Base-by-base conservation (phyloP, 2,888 invertebrate genomes). In the Acleris emargana region DNA sequence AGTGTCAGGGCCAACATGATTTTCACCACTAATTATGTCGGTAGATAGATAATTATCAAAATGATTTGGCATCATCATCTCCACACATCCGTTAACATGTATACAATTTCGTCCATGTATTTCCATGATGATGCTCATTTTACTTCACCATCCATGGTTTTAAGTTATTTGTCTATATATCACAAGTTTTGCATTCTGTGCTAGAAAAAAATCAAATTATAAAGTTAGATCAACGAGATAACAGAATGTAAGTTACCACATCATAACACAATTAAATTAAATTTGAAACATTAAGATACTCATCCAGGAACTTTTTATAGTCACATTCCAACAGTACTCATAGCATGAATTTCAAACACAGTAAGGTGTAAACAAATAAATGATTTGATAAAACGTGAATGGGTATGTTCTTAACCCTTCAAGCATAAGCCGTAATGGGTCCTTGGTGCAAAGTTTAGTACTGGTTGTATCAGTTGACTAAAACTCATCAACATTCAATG, bases 61-160 rank as follows among this genome's bases (percentile, higher is more conserved):
- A 72, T 70, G 75, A 76, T 73, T 70, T 78, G 72, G 77, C 76
- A 77, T 70, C 77, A 71, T 77, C 76, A 77, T 80, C 76, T 78
- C 73, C 71, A 77, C 70, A 75, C 73, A 77, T 76, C 73, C 73
- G 71, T 73, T 74, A 59, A 71, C 73, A 69, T 69, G 69, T 69
- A 68, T 69, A 58, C 67, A 67, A 69, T 72, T 64, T 72, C 64
- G 71, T 69, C 71, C 71, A 64, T 64, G 70, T 64, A 64, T 69
- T 68, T 72, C 60, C 64, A 69, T 69, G 64, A 62, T 20, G 52
- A 60, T 32, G 54, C 70, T 89, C 86, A 89, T 80, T 86, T 91
- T 75, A 91, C 78, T 81, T 81, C 85, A 81, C 88, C 89, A 79
- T 87, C 90, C 90, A 88, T 90, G 84, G 85, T 88, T 79, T 77